Base-by-base conservation (phyloP, 2,113 vertebrate species). In the Anser brachyrhynchus region DNA sequence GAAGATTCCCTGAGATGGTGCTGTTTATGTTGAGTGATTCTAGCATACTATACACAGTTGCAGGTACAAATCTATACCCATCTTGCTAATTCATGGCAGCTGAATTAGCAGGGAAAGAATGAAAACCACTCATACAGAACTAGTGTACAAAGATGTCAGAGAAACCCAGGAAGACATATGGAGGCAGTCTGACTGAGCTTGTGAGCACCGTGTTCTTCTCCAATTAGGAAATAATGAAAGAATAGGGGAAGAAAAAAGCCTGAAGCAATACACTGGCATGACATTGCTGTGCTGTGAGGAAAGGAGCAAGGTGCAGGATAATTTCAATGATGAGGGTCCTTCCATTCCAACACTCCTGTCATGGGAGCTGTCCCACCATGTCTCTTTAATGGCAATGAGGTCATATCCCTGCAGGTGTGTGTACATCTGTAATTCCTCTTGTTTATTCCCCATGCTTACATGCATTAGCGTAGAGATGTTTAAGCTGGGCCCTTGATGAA, bases 191-290 rank as follows among this genome's bases (percentile, higher is more conserved):
- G 77, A 65, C 7, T 62, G 74, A 28, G 18, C 11, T 15, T 58
- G 12, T 31, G 31, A 57, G 41, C 31, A 37, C 21, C 0, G 0
- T 31, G 41, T 16, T 65, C 41, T 18, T 4, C n/a, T 75, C 29
- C 37, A 59, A 4, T 55, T 43, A 15, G 4, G 16, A 69, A 71
- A n/a, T 16, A 59, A 15, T 44, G 20, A 64, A 84, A 39, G 12
- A 71, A 72, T 37, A 11, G 7, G 35, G 25, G 51, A 59, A 37
- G 31, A 82, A 75, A 75, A 37, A 33, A 37, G 4, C 9, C 16
- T 1, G 3, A 13, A 70, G n/a, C 49, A 19, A 12, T 58, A 35
- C 35, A 33, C 2, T 87, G 65, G 3, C 21, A 18, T 51, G 37
- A 41, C 44, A 4, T 84, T 75, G 37, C 41, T 51, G 44, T 83